Conservation (phyloP, 2,797 vertebrate genomes). For the Lutjanus campechanus region DNA sequence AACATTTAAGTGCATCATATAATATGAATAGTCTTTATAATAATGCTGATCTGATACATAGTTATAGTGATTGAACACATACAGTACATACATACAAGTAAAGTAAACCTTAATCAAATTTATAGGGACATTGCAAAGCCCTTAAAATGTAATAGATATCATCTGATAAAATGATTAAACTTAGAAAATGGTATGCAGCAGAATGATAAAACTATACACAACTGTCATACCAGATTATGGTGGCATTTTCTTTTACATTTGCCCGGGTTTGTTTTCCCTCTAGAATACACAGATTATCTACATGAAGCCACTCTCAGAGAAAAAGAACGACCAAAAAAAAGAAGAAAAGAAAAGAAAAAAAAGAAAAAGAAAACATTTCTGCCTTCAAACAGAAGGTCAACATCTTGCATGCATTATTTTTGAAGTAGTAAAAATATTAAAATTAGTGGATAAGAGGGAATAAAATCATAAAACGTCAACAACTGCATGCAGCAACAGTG, state of each 20-base stretch:
- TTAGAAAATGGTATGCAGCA: slow-evolving; percentile 78
- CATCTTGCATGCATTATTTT: slow-evolving; percentile 86
- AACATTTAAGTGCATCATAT: slow-evolving; percentile 94
- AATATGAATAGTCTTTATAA: slow-evolving; percentile 84
- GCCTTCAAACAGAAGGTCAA: slow-evolving; percentile 81
- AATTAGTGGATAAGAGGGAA: slow-evolving; percentile 63
- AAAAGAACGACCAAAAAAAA: slow-evolving; percentile 36
- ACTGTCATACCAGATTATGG: slow-evolving; percentile 76
- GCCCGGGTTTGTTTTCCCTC: slow-evolving; percentile 72
- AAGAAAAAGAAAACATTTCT: slow-evolving; percentile 68
- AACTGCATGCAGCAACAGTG: slow-evolving; percentile 94
- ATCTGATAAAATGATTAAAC: slow-evolving; percentile 60
- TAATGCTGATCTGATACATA: slow-evolving; percentile 78
- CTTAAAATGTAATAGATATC: slow-evolving; percentile 81
- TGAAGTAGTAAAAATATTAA: slow-evolving; percentile 76
- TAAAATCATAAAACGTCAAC: slow-evolving; percentile 85
- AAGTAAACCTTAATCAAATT: slow-evolving; percentile 76
- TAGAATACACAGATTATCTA: slow-evolving; percentile 78
- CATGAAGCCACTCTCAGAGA: slow-evolving; percentile 79
- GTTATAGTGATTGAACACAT: slow-evolving; percentile 81
- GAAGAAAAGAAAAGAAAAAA: slow-evolving; percentile 51
- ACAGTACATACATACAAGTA: slow-evolving; percentile 81
- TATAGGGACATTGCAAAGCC: slow-evolving; percentile 87
- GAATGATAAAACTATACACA: slow-evolving; percentile 85
- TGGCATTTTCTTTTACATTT: slow-evolving; percentile 73